Percentiles rank a stretch among this genome's conserved stretches.
Conservation (phyloP, 2,113 vertebrate species). For the Takifugu flavidus region DNA sequence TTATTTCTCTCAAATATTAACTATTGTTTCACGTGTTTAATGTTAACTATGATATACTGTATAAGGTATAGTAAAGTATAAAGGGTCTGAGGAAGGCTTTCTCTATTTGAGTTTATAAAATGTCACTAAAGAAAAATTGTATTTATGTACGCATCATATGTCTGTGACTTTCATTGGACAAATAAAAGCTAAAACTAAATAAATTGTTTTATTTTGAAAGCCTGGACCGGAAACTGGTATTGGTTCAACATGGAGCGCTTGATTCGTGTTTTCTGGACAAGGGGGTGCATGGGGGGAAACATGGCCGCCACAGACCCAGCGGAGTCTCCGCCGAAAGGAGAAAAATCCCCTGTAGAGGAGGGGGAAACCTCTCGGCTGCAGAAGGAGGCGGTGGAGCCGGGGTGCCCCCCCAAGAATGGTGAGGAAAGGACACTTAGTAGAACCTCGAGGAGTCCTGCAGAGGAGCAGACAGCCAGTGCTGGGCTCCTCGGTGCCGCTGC, state of each 20-base stretch:
- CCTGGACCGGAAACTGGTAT: conserved; percentile 20
- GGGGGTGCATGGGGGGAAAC: conserved; percentile 69
- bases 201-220: conserved; percentile 57
- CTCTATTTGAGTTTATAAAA: not conserved
- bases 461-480: conserved; percentile 8
- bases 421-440: conserved; percentile 7
- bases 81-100: too few relatives aligned
- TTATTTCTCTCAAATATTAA: too few relatives aligned
- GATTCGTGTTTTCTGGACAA: conserved; percentile 47
- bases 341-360: conserved; percentile 45
- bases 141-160: too few relatives aligned
- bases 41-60: too few relatives aligned
- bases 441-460: not conserved
- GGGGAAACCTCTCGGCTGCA: conserved; percentile 29
- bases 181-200: too few relatives aligned
- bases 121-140: not conserved
- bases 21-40: too few relatives aligned
- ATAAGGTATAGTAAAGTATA: too few relatives aligned
- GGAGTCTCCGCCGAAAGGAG: conserved; percentile 48
- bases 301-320: conserved; percentile 72
- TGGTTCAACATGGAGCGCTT: conserved; percentile 19
- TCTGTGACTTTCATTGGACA: too few relatives aligned
- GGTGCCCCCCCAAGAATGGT: not conserved
- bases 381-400: conserved; percentile 12
- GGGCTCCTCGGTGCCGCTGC: conserved; percentile 20